Evolutionary conservation across 2,113 vertebrate genomes (phyloP).

Genomic region (Podarcis muralis): DNA sequence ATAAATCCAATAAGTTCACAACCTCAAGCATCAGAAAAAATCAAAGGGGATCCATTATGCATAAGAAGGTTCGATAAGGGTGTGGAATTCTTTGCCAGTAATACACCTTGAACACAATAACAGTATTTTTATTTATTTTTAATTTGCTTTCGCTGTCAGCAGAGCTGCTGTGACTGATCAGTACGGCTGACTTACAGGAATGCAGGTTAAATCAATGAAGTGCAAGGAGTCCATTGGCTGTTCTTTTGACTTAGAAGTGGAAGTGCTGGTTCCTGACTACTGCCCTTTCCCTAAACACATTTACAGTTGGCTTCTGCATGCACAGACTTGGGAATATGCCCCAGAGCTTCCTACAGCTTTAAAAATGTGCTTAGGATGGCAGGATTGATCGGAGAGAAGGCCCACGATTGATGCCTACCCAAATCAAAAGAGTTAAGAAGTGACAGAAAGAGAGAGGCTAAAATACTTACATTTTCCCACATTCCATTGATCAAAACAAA

Average conservation of each 20-base stretch:
- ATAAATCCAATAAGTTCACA: slow-evolving; percentile 32
- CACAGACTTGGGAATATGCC: neutral
- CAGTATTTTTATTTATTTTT: slow-evolving; percentile 31
- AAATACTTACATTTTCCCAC: neutral
- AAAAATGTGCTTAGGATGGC: neutral
- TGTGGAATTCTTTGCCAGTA: neutral
- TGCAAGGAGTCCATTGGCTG: slow-evolving; percentile 53
- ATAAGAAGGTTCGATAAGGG: slow-evolving; percentile 5
- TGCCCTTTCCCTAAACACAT: neutral
- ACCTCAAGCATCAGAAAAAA: slow-evolving; percentile 10
- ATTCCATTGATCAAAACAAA: neutral
- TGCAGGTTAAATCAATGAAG: slow-evolving; percentile 62
- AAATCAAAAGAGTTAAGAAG: neutral
- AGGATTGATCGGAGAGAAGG: neutral
- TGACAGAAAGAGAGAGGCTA: too few relatives aligned
- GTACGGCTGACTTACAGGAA: slow-evolving; percentile 61
- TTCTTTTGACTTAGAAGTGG: slow-evolving; percentile 25
- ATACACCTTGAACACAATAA: slow-evolving; percentile 24
- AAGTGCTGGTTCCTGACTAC: slow-evolving; percentile 53
- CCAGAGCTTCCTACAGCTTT: neutral
- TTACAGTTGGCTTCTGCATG: neutral
- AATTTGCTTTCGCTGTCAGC: slow-evolving; percentile 48
- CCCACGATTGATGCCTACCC: neutral
- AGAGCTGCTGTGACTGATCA: slow-evolving; percentile 59
- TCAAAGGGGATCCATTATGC: slow-evolving; percentile 24